Conservation (phyloP, 2,113 vertebrate genomes). For the Indri indri region DNA sequence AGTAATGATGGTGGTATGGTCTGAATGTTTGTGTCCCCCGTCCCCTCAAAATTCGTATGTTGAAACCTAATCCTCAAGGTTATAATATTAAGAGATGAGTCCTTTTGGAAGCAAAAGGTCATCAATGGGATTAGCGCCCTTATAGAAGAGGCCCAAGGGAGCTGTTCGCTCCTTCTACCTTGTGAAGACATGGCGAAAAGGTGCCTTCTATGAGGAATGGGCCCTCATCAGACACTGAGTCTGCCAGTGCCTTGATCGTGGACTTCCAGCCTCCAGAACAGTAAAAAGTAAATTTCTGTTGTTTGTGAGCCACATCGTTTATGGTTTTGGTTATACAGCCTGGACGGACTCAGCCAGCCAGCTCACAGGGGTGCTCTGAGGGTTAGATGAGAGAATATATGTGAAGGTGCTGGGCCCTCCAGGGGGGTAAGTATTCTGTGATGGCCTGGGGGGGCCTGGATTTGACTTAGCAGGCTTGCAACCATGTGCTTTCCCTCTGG, state of each 20-base stretch:
- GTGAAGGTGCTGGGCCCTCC: neutral
- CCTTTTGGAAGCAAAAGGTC: neutral
- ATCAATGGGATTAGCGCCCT: neutral
- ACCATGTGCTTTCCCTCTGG: neutral
- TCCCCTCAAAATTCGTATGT: neutral
- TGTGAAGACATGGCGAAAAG: neutral
- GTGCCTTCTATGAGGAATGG: neutral
- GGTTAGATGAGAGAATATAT: neutral
- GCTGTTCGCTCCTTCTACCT: neutral
- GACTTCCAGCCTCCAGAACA: neutral
- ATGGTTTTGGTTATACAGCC: neutral
- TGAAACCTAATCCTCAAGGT: neutral
- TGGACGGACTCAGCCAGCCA: neutral
- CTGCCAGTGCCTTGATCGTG: neutral
- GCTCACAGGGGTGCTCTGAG: neutral
- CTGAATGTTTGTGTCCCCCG: neutral
- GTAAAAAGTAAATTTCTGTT: neutral
- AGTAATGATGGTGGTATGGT: neutral
- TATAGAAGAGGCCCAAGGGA: neutral
- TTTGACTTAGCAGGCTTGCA: constrained; percentile 5
- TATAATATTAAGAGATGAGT: neutral
- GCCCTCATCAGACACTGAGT: neutral
- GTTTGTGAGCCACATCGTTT: neutral
- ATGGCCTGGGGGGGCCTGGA: neutral
- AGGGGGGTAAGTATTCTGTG: neutral